phyloP scores from a whole-genome alignment of 2,113 vertebrate genomes.

The Tragelaphus imberbis region DNA sequence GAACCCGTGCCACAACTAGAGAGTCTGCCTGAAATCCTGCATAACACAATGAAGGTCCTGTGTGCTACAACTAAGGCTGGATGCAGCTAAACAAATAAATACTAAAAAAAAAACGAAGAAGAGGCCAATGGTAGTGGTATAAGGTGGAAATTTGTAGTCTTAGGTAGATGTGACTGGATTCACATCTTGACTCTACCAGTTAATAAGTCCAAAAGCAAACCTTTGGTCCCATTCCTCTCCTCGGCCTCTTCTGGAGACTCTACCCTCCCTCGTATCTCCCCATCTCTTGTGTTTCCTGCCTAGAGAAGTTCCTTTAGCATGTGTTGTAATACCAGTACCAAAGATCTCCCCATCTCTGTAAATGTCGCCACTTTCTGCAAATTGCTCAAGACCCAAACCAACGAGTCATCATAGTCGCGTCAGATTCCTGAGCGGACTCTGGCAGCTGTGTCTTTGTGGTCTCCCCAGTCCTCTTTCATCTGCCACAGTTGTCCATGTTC shows the following conservation, averaged over 20 bases:
- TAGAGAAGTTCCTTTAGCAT: not conserved
- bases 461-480: not conserved
- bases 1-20: not conserved
- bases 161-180: not conserved
- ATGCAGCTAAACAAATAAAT: not conserved
- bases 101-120: not conserved
- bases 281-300: not conserved
- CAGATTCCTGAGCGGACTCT: not conserved
- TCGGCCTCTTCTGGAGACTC: fast-evolving
- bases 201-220: not conserved
- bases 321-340: not conserved
- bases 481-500: not conserved
- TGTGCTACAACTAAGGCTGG: not conserved
- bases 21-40: not conserved
- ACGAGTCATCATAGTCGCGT: not conserved
- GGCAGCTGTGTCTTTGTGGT: not conserved
- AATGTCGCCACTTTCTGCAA: not conserved
- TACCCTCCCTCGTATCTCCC: not conserved
- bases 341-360: not conserved
- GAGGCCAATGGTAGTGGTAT: not conserved
- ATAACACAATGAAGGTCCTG: not conserved
- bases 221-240: not conserved
- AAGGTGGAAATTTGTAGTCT: not conserved
- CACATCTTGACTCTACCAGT: not conserved
- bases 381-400: not conserved